A percentile compares a stretch with the other conserved stretches of the same genome.
These are phyloP conservation scores for Ephestia elutella DNA, from an alignment of 1,140 invertebrate genomes.

Conservation along the genomic window DNA sequence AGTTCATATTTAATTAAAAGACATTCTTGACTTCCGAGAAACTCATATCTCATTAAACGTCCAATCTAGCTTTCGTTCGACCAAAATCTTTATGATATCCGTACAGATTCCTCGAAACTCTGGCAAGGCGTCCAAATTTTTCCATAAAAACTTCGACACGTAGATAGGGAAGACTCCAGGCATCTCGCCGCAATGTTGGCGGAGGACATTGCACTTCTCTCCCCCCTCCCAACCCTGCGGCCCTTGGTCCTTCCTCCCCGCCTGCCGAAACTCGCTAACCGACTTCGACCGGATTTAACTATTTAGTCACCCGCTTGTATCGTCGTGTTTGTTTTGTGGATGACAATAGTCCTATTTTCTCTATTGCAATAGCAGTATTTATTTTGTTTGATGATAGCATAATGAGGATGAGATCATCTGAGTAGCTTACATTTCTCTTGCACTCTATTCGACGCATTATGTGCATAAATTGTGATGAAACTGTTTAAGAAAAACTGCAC, in stretches of 20 bases:
- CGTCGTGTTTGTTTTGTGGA: constrained; percentile 30
- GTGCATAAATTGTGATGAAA: no score
- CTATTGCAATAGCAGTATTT: constrained; percentile 9
- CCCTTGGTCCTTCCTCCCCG: constrained; percentile 51
- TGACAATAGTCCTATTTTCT: constrained; percentile 22
- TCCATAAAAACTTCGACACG: constrained; percentile 42
- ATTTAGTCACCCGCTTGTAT: constrained; percentile 51
- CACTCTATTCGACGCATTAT: no score
- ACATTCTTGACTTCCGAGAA: no score
- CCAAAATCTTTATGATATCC: not conserved
- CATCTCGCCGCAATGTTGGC: constrained; percentile 61
- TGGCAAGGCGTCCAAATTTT: constrained; percentile 26
- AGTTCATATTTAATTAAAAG: not conserved
- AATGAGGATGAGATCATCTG: not conserved
- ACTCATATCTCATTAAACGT: no score
- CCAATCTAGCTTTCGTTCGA: no score
- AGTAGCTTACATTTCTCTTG: no score
- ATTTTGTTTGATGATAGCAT: not conserved
- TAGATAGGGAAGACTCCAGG: constrained; percentile 42
- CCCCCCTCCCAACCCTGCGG: constrained; percentile 22
- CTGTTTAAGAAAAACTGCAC: no score
- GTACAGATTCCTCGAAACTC: not conserved
- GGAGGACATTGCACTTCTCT: constrained; percentile 70
- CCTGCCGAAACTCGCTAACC: constrained; percentile 64
- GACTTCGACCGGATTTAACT: constrained; percentile 61